Conservation (phyloP, 2,888 invertebrate species). For the Priocnemis perturbator region DNA sequence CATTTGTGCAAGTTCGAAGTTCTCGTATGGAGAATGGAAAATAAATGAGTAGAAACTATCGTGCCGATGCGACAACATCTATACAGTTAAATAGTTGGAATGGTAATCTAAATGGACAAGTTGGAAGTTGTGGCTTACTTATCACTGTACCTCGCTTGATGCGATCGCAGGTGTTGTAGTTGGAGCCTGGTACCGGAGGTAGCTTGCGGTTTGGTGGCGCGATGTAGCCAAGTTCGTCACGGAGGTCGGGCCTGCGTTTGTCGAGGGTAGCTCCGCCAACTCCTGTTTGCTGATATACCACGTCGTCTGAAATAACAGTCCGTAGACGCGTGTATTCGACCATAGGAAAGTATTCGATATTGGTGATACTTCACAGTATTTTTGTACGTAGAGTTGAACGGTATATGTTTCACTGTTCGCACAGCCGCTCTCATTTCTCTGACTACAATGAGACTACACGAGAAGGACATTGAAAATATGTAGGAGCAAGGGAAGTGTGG, state of each 20-base stretch:
- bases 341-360: too few species aligned
- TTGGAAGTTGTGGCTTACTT: slow-evolving; percentile 82
- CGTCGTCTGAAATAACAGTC: slow-evolving; percentile 82
- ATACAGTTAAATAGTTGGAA: slow-evolving; percentile 52
- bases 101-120: slow-evolving; percentile 51
- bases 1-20: slow-evolving; percentile 33
- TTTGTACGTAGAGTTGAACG: too few species aligned
- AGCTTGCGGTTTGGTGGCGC: slow-evolving; percentile 94
- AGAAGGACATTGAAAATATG: too few species aligned
- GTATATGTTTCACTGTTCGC: too few species aligned
- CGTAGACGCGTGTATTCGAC: neutral
- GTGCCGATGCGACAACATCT: slow-evolving; percentile 72
- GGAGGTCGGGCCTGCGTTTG: slow-evolving; percentile 87
- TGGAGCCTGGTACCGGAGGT: slow-evolving; percentile 94
- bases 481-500: too few species aligned
- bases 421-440: too few species aligned
- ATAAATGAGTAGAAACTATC: slow-evolving; percentile 58
- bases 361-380: too few species aligned
- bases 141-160: slow-evolving; percentile 95
- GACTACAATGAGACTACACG: too few species aligned
- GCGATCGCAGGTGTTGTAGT: slow-evolving; percentile 95
- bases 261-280: slow-evolving; percentile 85
- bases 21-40: slow-evolving; percentile 32
- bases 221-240: slow-evolving; percentile 94
- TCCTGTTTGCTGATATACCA: slow-evolving; percentile 92